Percentiles rank a stretch among this genome's conserved stretches.
Conservation (phyloP, 2,888 invertebrate species). For the Tachystola acroxantha region DNA sequence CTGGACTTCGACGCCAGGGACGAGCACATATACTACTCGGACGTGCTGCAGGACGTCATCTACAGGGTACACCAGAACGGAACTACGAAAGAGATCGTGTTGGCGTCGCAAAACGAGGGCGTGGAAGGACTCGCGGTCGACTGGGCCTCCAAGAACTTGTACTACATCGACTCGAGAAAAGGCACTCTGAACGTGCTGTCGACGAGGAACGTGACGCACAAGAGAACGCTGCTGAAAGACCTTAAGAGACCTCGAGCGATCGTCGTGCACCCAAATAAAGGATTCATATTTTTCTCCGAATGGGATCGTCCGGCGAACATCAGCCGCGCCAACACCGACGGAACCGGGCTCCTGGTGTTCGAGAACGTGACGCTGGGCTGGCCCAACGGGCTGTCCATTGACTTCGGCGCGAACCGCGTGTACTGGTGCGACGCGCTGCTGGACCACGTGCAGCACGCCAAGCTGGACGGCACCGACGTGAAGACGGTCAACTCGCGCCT, state of each 20-base stretch:
- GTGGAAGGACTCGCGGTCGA: slow-evolving; percentile 97
- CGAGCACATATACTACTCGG: slow-evolving; percentile 97
- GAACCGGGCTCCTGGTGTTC: slow-evolving; percentile 90
- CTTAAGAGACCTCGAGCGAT: slow-evolving; percentile 96
- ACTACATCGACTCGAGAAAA: slow-evolving; percentile 96
- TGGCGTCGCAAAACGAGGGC: slow-evolving; percentile 97
- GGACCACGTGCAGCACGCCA: slow-evolving; percentile 97
- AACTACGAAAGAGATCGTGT: slow-evolving; percentile 89
- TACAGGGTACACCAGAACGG: slow-evolving; percentile 89
- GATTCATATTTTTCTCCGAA: slow-evolving; percentile 96
- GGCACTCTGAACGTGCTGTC: slow-evolving; percentile 96
- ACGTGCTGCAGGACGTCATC: slow-evolving; percentile 96
- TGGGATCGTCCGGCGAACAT: slow-evolving; percentile 98
- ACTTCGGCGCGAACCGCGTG: slow-evolving; percentile 90
- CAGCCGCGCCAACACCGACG: slow-evolving; percentile 94
- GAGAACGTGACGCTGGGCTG: slow-evolving; percentile 95
- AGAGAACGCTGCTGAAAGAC: slow-evolving; percentile 90
- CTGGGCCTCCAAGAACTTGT: slow-evolving; percentile 96
- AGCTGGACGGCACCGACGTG: slow-evolving; percentile 93
- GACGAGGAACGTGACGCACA: slow-evolving; percentile 89
- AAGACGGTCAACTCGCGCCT: slow-evolving; percentile 91
- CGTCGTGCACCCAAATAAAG: slow-evolving; percentile 97
- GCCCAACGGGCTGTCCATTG: slow-evolving; percentile 98
- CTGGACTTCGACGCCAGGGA: slow-evolving; percentile 95
- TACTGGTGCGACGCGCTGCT: slow-evolving; percentile 99